phyloP scores from a whole-genome alignment of 1,140 invertebrate species.

The Trichoplusia ni region DNA sequence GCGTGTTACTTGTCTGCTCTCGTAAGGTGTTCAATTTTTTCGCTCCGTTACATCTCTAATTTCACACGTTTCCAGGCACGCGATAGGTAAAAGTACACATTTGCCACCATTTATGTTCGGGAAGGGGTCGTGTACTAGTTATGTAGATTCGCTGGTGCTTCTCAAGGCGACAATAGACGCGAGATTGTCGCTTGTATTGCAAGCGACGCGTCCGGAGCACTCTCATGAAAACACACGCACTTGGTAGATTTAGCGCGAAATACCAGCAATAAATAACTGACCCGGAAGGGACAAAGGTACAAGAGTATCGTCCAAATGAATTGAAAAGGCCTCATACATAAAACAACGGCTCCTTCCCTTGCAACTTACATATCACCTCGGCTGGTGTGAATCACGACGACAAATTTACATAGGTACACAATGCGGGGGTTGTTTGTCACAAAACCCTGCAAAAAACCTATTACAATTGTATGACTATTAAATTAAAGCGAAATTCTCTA shows the following conservation, averaged over 20 bases:
- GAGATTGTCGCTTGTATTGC: constrained; percentile 40
- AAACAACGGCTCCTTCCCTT: constrained; percentile 63
- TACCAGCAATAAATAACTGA: constrained; percentile 76
- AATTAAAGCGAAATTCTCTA: neutral
- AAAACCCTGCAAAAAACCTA: neutral
- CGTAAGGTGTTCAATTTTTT: constrained; percentile 23
- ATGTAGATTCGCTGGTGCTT: constrained; percentile 9
- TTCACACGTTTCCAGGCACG: constrained; percentile 8
- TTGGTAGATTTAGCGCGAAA: constrained; percentile 66
- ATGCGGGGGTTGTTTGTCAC: constrained; percentile 13
- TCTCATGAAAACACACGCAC: constrained; percentile 47
- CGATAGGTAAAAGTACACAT: constrained; percentile 18
- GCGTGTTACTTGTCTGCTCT: constrained; percentile 17
- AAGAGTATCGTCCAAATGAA: constrained; percentile 74
- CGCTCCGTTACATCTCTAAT: constrained; percentile 6
- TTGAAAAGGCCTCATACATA: constrained; percentile 78
- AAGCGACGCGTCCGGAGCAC: constrained; percentile 24
- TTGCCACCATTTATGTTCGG: neutral
- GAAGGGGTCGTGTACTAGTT: constrained; percentile 7
- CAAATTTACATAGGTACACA: constrained; percentile 48
- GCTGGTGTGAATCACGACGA: constrained; percentile 43
- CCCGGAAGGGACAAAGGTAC: constrained; percentile 76
- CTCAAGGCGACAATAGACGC: constrained; percentile 29
- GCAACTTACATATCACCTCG: constrained; percentile 52
- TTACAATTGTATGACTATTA: constrained; percentile 1